Evolutionary conservation across 2,888 invertebrate genomes (phyloP).

Genomic region (Ligdia adustata): DNA sequence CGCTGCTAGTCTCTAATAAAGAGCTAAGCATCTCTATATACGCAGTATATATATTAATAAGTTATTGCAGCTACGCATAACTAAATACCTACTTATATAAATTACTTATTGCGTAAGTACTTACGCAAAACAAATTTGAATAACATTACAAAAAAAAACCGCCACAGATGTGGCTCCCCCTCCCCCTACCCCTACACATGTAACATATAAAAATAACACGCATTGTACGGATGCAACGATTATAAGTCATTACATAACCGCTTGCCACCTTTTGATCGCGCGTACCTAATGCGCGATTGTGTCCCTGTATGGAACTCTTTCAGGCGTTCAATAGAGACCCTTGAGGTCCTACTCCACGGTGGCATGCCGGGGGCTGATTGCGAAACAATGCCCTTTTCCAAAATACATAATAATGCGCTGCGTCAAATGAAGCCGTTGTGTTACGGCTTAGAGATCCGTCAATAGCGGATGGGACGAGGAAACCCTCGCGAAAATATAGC

Average conservation of each 20-base stretch:
- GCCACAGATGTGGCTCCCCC: conserved; percentile 18
- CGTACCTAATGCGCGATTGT: conserved; percentile 49
- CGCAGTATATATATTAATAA: no score
- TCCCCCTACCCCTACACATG: conserved; percentile 10
- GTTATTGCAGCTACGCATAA: no score
- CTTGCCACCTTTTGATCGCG: conserved; percentile 63
- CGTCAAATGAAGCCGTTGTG: conserved; percentile 76
- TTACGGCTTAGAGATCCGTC: conserved; percentile 65
- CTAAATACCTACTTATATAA: no score
- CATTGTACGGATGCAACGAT: conserved; percentile 38
- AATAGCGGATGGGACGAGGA: conserved; percentile 4
- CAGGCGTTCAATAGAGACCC: conserved; percentile 62
- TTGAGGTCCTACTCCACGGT: no score
- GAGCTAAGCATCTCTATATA: no score
- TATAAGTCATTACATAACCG: conserved; percentile 63
- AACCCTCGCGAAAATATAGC: conserved; percentile 25
- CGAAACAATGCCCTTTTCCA: conserved; percentile 81
- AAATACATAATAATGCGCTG: conserved; percentile 82
- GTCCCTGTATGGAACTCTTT: conserved; percentile 53
- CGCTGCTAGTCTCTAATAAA: no score
- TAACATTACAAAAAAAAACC: background rate
- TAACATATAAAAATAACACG: conserved; percentile 31
- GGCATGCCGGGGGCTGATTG: conserved; percentile 74
- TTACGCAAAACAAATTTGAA: background rate
- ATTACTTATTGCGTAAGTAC: background rate